Evolutionary conservation across 2,797 vertebrate genomes (phyloP).

Genomic region (Mus caroli): DNA sequence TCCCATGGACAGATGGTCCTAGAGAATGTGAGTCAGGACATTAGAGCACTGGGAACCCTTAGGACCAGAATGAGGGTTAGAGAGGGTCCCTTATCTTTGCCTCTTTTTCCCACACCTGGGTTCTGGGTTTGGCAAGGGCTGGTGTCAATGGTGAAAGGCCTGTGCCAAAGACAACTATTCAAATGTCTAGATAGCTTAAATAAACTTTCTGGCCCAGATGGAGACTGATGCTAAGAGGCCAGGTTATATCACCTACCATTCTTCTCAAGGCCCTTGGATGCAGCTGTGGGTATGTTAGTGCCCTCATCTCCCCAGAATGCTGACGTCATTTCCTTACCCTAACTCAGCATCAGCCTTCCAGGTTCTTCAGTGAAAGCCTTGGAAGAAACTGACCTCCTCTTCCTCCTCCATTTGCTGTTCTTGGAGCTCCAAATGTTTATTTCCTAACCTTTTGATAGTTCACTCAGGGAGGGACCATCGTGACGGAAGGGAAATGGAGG

Average conservation of each 20-base stretch:
- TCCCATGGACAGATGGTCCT: background rate
- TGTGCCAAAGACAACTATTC: background rate
- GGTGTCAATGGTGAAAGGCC: background rate
- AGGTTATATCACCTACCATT: background rate
- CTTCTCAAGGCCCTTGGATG: too few species aligned
- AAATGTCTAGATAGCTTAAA: background rate
- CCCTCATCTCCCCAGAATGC: background rate
- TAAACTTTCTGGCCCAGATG: background rate
- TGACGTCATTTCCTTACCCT: background rate
- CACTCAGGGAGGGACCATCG: background rate
- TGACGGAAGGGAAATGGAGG: background rate
- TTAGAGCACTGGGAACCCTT: background rate
- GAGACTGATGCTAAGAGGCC: background rate
- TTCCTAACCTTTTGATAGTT: background rate
- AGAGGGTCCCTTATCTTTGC: background rate
- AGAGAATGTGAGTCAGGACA: conserved; percentile 23
- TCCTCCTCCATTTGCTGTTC: background rate
- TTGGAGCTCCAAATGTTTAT: conserved; percentile 24
- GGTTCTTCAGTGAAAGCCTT: background rate
- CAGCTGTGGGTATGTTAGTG: too few species aligned
- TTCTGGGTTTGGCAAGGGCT: background rate
- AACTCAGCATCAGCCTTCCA: background rate
- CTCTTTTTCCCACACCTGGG: background rate
- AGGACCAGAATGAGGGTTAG: background rate
- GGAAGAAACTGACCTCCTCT: background rate